Conservation (phyloP, 1,140 invertebrate species). For the Geopemphigus sp. region DNA sequence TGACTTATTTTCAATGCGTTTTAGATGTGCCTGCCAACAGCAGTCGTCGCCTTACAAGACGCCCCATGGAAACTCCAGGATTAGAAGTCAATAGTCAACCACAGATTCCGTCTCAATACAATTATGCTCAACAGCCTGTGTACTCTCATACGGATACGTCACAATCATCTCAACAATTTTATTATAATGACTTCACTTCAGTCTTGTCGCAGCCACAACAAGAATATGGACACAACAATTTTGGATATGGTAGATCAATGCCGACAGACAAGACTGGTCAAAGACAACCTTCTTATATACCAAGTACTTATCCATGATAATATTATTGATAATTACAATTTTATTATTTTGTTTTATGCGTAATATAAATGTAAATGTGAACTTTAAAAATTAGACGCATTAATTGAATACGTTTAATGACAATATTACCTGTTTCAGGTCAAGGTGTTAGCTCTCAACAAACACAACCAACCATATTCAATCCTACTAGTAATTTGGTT, state of each 20-base stretch:
- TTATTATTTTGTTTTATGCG: too few species aligned
- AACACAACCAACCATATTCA: slow-evolving; percentile 6
- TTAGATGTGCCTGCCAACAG: background rate
- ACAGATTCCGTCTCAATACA: background rate
- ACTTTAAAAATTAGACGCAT: too few species aligned
- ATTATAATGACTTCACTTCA: slow-evolving; percentile 8
- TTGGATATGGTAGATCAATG: background rate
- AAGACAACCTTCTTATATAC: background rate
- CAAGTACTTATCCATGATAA: slow-evolving; percentile 5
- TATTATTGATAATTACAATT: too few species aligned
- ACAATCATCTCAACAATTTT: slow-evolving; percentile 9
- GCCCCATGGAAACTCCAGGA: slow-evolving; percentile 32
- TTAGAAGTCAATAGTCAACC: slow-evolving; percentile 14
- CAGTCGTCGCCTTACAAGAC: slow-evolving; percentile 5
- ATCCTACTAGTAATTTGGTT: slow-evolving; percentile 27
- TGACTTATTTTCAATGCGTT: background rate
- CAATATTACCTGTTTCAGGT: background rate
- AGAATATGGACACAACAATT: background rate
- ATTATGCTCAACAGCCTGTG: background rate
- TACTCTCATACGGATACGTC: background rate
- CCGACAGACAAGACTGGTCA: background rate
- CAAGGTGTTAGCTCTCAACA: slow-evolving; percentile 3
- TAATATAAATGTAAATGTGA: too few species aligned
- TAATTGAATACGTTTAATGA: too few species aligned
- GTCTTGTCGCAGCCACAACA: slow-evolving; percentile 3